Conservation (phyloP, 2,797 vertebrate genomes). For the Manis javanica region DNA sequence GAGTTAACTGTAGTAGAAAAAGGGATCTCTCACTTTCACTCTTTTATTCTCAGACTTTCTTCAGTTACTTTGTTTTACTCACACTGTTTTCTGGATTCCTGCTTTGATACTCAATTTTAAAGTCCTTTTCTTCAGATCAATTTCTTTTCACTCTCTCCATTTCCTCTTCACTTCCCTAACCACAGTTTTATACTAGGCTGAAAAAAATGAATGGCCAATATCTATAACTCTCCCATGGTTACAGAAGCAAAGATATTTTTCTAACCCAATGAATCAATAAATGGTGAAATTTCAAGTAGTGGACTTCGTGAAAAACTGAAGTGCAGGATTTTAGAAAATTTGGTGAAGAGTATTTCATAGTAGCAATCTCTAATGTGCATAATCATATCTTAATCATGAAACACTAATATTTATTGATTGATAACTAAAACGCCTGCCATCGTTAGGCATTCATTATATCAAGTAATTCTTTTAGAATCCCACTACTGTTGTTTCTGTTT, state of each 20-base stretch:
- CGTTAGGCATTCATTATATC: not conserved
- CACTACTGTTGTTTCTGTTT: not conserved
- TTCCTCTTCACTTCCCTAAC: conserved; percentile 3
- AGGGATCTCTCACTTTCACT: not conserved
- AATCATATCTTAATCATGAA: not conserved
- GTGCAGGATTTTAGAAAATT: not conserved
- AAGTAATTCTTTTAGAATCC: not conserved
- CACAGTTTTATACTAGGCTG: not conserved
- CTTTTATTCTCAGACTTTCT: not conserved
- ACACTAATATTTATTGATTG: not conserved
- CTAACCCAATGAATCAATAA: not conserved
- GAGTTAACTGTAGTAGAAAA: not conserved
- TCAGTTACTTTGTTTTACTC: not conserved
- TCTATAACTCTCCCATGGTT: not conserved
- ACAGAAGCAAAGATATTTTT: not conserved
- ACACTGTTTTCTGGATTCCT: not conserved
- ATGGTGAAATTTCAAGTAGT: not conserved
- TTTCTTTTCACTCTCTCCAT: not conserved
- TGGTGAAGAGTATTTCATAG: not conserved
- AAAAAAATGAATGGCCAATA: not conserved
- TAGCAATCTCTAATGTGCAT: not conserved
- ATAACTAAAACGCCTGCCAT: not conserved
- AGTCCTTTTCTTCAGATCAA: not conserved
- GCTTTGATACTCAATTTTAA: not conserved
- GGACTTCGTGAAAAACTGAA: not conserved